Evolutionary conservation across 2,888 invertebrate genomes (phyloP).

Genomic region (Acleris laterana): DNA sequence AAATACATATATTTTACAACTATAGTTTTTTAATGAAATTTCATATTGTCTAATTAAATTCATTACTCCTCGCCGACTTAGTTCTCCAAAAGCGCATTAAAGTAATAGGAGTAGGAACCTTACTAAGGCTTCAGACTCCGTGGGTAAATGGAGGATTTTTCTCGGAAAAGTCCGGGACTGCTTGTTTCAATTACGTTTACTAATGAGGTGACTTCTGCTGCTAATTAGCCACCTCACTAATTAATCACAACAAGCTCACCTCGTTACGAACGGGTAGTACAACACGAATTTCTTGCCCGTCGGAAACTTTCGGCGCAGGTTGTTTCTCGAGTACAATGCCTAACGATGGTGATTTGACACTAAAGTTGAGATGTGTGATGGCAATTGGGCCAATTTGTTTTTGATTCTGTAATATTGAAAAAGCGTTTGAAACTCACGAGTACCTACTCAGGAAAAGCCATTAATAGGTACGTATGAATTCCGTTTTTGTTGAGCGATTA

Average conservation of each 20-base stretch:
- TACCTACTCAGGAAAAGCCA: too few relatives aligned
- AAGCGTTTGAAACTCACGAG: too few relatives aligned
- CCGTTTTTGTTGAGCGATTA: too few relatives aligned
- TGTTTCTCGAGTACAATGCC: not conserved
- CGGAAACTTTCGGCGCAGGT: conserved; percentile 1
- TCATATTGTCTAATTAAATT: too few relatives aligned
- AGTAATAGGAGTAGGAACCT: not conserved
- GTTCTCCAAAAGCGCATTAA: too few relatives aligned
- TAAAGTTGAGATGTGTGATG: not conserved
- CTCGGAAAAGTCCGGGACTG: conserved; percentile 66
- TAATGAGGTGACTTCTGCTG: conserved; percentile 77
- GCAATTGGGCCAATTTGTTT: not conserved
- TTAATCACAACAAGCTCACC: conserved; percentile 74
- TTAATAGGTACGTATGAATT: too few relatives aligned
- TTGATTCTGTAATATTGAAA: too few relatives aligned
- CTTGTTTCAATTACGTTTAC: conserved; percentile 76
- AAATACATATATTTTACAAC: too few relatives aligned
- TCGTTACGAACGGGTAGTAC: conserved; percentile 63
- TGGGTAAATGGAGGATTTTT: conserved; percentile 62
- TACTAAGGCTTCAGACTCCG: conserved; percentile 37
- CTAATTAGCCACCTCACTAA: conserved; percentile 80
- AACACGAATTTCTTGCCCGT: conserved; percentile 56
- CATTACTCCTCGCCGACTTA: too few relatives aligned
- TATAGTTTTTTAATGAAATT: too few relatives aligned
- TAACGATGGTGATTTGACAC: conserved; percentile 3